These are phyloP conservation scores for Euwallacea fornicatus DNA, from an alignment of 1,140 invertebrate genomes.

Conservation along the genomic window DNA sequence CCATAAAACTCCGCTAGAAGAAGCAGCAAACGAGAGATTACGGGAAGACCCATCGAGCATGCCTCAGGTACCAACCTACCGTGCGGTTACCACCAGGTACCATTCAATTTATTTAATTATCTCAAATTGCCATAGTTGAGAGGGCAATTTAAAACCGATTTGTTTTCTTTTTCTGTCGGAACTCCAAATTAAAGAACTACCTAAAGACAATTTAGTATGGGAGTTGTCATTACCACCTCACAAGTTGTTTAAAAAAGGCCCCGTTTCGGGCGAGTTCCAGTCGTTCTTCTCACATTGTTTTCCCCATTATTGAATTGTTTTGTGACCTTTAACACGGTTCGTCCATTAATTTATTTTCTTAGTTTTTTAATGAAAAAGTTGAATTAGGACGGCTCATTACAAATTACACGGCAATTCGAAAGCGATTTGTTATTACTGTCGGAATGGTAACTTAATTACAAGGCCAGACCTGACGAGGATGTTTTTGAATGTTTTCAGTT, in stretches of 20 bases:
- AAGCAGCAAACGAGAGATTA: too few species aligned
- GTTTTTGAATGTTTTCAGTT: too few species aligned
- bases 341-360: slow-evolving; percentile 12
- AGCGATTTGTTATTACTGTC: slow-evolving; percentile 22
- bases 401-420: slow-evolving; percentile 19
- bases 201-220: slow-evolving; percentile 8
- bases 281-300: too few species aligned
- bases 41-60: too few species aligned
- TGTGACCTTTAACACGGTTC: neutral
- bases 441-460: slow-evolving; percentile 22
- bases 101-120: slow-evolving; percentile 11
- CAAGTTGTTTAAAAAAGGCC: slow-evolving; percentile 5
- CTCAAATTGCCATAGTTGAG: slow-evolving; percentile 9
- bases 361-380: neutral
- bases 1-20: too few species aligned
- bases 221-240: slow-evolving; percentile 14
- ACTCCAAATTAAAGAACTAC: slow-evolving; percentile 10
- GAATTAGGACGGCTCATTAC: slow-evolving; percentile 11
- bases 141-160: slow-evolving; percentile 16
- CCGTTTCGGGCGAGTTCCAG: too few species aligned
- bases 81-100: too few species aligned
- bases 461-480: neutral
- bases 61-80: slow-evolving; percentile 4
- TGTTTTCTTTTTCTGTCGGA: slow-evolving; percentile 18
- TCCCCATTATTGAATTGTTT: too few species aligned